These are phyloP conservation scores for Fringilla coelebs DNA, from an alignment of 2,797 vertebrate species.

Conservation along the genomic window DNA sequence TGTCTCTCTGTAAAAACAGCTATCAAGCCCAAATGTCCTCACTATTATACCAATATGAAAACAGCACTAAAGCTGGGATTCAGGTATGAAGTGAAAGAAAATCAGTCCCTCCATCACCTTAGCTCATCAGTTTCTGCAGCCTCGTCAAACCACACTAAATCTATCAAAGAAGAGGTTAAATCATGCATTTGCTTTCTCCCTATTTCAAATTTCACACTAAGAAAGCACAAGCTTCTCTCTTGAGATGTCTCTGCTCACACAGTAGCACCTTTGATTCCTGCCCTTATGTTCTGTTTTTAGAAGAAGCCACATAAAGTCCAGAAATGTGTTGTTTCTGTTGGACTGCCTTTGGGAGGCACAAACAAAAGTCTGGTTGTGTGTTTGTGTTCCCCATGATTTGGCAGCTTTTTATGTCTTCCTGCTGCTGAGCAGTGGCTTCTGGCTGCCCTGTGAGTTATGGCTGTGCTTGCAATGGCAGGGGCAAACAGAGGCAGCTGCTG, in stretches of 20 bases:
- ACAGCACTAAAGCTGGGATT: background rate
- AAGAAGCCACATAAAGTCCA: conserved; percentile 10
- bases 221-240: background rate
- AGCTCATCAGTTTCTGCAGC: background rate
- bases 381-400: conserved; percentile 6
- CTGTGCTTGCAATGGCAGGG: background rate
- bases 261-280: conserved; percentile 49
- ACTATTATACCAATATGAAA: background rate
- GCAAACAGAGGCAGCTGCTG: background rate
- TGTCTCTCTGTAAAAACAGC: background rate
- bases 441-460: background rate
- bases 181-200: background rate
- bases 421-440: conserved; percentile 1
- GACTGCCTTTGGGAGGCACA: conserved; percentile 9
- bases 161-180: background rate
- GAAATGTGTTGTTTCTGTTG: conserved; percentile 43
- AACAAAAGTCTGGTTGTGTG: conserved; percentile 33
- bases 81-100: background rate
- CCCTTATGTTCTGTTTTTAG: conserved; percentile 31
- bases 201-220: background rate
- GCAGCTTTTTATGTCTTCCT: conserved; percentile 12
- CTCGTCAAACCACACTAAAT: background rate
- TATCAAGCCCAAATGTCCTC: background rate
- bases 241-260: conserved; percentile 1
- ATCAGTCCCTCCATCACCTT: background rate